A percentile compares a stretch with the other conserved stretches of the same genome.
Conservation (phyloP, 1,140 invertebrate genomes). For the Sycobia sp. region DNA sequence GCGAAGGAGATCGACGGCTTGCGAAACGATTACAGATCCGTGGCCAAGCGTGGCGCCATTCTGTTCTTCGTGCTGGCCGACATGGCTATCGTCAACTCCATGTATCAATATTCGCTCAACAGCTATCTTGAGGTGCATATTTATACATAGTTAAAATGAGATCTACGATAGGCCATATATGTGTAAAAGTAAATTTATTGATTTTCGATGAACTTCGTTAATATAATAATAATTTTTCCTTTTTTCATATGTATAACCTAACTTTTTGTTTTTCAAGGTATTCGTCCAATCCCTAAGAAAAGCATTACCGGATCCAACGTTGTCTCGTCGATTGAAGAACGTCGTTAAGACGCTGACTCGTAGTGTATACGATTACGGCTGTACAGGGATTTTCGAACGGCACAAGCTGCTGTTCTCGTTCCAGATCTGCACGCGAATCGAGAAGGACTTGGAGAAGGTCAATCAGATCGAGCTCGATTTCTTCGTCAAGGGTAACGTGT, state of each 20-base stretch:
- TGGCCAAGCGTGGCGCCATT: constrained; percentile 82
- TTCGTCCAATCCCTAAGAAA: constrained; percentile 80
- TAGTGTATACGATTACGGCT: constrained; percentile 88
- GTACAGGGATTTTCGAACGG: constrained; percentile 87
- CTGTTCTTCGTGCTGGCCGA: constrained; percentile 88
- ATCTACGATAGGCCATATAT: no score
- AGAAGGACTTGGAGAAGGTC: constrained; percentile 70
- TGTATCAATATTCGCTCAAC: constrained; percentile 90
- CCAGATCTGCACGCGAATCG: constrained; percentile 83
- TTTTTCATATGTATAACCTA: no score
- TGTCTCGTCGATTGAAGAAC: constrained; percentile 75
- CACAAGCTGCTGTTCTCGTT: constrained; percentile 91
- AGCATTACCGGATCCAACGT: constrained; percentile 74
- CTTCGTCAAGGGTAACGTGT: constrained; percentile 84
- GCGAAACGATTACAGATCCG: constrained; percentile 80
- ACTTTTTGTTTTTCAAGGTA: constrained; percentile 63
- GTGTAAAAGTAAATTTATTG: no score
- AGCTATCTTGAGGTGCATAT: constrained; percentile 69
- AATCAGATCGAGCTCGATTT: constrained; percentile 81
- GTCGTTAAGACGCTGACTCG: constrained; percentile 84
- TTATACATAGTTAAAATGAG: not conserved
- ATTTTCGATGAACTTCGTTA: no score
- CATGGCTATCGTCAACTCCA: constrained; percentile 82
- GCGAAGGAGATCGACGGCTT: constrained; percentile 79
- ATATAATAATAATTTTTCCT: no score